A percentile compares a stretch with the other conserved stretches of the same genome.
Evolutionary conservation across 2,113 vertebrate genomes (phyloP).

Genomic region (Lamprologus lemairii): DNA sequence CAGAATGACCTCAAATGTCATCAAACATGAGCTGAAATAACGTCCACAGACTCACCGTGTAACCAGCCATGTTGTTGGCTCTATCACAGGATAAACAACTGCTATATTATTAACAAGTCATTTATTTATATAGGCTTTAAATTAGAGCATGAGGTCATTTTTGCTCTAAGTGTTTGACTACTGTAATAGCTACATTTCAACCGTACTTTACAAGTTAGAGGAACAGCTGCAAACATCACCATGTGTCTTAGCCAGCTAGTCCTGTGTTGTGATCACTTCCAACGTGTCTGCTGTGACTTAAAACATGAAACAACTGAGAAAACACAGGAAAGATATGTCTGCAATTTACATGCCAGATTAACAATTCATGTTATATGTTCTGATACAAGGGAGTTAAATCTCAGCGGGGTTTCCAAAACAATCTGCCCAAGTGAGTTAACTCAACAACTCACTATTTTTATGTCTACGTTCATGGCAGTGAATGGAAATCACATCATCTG

Average conservation of each 20-base stretch:
- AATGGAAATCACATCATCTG: neutral
- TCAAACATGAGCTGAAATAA: neutral
- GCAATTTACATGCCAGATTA: neutral
- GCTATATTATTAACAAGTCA: conserved; percentile 21
- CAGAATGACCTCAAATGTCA: conserved; percentile 14
- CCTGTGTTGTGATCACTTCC: neutral
- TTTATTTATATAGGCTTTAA: conserved; percentile 29
- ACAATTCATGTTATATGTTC: neutral
- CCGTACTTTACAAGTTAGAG: neutral
- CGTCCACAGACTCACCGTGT: neutral
- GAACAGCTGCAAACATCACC: neutral
- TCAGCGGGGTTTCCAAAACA: neutral
- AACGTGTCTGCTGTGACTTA: neutral
- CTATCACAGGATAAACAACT: conserved; percentile 12
- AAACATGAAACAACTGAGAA: neutral
- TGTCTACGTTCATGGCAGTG: neutral
- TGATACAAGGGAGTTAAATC: neutral
- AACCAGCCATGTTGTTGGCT: neutral
- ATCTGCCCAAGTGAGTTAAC: neutral
- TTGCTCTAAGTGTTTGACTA: neutral
- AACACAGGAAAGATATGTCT: neutral
- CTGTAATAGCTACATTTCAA: neutral
- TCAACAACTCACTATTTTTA: neutral
- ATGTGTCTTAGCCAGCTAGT: neutral
- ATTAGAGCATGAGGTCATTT: conserved; percentile 23